A percentile compares a stretch with the other conserved stretches of the same genome.
Evolutionary conservation across 1,140 invertebrate species (phyloP).

Genomic region (Subanguina moxae): DNA sequence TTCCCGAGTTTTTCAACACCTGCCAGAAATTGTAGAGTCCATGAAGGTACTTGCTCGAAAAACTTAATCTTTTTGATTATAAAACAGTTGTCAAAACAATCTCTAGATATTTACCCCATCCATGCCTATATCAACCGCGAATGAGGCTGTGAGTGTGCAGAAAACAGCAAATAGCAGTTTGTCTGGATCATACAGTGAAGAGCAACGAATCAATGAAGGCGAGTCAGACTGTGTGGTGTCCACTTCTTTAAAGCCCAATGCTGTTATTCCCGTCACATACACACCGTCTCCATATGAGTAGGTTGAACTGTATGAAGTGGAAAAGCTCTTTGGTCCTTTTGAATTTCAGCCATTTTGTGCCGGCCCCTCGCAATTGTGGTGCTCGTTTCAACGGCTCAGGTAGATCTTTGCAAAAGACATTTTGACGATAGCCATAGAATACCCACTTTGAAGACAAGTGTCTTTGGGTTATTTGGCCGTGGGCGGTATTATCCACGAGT

Average conservation of each 20-base stretch:
- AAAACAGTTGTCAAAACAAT: background rate
- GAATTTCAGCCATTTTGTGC: conserved; percentile 16
- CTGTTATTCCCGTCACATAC: conserved; percentile 26
- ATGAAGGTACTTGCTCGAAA: conserved; percentile 21
- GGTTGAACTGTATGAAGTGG: background rate
- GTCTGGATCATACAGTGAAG: conserved; percentile 1
- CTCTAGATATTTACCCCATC: conserved; percentile 4
- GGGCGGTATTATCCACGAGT: too few relatives aligned
- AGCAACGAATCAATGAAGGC: background rate
- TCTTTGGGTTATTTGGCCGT: too few relatives aligned
- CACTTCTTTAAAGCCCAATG: conserved; percentile 5
- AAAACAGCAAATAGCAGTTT: conserved; percentile 10
- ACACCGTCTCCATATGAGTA: conserved; percentile 28
- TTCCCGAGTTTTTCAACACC: conserved; percentile 28
- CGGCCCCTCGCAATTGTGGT: conserved; percentile 34
- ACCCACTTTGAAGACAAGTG: too few relatives aligned
- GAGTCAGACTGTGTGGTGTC: background rate
- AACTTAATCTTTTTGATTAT: too few relatives aligned
- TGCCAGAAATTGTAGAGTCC: conserved; percentile 19
- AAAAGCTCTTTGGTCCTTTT: background rate
- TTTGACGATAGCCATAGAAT: too few relatives aligned
- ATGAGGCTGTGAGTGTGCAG: background rate
- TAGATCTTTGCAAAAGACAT: background rate
- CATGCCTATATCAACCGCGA: background rate
- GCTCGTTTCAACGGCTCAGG: conserved; percentile 34